These are phyloP conservation scores for Pelodiscus sinensis DNA, from an alignment of 2,113 vertebrate genomes.

Conservation along the genomic window DNA sequence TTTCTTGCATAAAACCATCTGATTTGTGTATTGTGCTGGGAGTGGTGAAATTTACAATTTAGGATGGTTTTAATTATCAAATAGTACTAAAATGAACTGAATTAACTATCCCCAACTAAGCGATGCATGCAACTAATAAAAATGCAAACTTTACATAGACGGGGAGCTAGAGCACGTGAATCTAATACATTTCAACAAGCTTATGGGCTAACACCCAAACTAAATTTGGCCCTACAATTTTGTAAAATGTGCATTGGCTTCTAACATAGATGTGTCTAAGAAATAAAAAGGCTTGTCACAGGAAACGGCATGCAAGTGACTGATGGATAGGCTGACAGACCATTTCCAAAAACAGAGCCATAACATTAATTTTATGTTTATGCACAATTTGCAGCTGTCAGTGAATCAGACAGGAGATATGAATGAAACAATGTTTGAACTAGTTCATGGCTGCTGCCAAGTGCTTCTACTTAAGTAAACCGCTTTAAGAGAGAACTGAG, in stretches of 20 bases:
- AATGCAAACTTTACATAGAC: not conserved
- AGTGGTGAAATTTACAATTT: not conserved
- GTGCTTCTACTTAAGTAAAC: constrained; percentile 24
- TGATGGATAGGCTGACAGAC: not conserved
- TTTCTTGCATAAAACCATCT: not conserved
- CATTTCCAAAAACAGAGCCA: constrained; percentile 33
- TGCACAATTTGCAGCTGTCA: constrained; percentile 23
- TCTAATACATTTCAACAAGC: not conserved
- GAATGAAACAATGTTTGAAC: constrained; percentile 30
- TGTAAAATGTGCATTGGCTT: not conserved
- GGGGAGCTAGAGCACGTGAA: not conserved
- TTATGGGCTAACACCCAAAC: not conserved
- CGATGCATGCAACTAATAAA: not conserved
- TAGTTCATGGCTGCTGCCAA: constrained; percentile 14
- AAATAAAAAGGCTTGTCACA: not conserved
- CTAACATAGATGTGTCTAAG: not conserved
- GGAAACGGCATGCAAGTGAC: not conserved
- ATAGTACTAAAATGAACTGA: not conserved
- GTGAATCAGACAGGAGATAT: constrained; percentile 14
- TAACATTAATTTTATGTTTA: constrained; percentile 26
- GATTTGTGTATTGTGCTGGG: not conserved
- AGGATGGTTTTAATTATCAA: not conserved
- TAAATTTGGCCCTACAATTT: not conserved
- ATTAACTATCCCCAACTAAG: not conserved
- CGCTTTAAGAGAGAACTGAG: constrained; percentile 14